Conservation (phyloP, 37 sponge, comb jelly and placozoan genomes). For the Ephydatia muelleri region DNA sequence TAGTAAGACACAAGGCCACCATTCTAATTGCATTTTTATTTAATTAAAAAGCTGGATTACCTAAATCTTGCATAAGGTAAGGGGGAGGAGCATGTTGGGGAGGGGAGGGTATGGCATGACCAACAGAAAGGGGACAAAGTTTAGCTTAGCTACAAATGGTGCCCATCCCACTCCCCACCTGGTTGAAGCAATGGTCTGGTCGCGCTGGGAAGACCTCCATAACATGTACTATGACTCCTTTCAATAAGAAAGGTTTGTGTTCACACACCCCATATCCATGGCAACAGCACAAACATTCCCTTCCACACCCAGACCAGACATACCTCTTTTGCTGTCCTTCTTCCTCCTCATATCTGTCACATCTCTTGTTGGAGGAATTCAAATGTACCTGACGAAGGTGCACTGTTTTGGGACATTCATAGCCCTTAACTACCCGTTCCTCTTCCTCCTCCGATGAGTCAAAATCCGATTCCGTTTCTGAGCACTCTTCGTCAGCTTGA, state of each 20-base stretch:
- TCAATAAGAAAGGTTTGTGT: constrained; percentile 64
- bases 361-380: constrained; percentile 53
- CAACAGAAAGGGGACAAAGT: too few relatives aligned
- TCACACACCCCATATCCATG: neutral
- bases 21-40: too few relatives aligned
- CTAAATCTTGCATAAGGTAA: too few relatives aligned
- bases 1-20: too few relatives aligned
- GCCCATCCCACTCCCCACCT: constrained; percentile 57
- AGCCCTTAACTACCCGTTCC: neutral
- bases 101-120: too few relatives aligned
- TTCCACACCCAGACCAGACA: constrained; percentile 42
- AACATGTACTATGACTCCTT: constrained; percentile 75
- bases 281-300: neutral
- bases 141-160: constrained; percentile 38
- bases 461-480: too few relatives aligned
- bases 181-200: constrained; percentile 70
- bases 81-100: too few relatives aligned
- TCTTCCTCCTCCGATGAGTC: too few relatives aligned
- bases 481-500: too few relatives aligned
- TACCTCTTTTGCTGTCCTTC: constrained; percentile 61
- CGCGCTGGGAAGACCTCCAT: constrained; percentile 71
- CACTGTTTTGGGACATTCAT: constrained; percentile 32
- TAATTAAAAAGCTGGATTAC: too few relatives aligned
- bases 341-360: constrained; percentile 51
- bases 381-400: constrained; percentile 56